Evolutionary conservation across 2,797 vertebrate genomes (phyloP), one percentile per base, ranked within the genome.

Genomic region (Cottoperca gobio): DNA sequence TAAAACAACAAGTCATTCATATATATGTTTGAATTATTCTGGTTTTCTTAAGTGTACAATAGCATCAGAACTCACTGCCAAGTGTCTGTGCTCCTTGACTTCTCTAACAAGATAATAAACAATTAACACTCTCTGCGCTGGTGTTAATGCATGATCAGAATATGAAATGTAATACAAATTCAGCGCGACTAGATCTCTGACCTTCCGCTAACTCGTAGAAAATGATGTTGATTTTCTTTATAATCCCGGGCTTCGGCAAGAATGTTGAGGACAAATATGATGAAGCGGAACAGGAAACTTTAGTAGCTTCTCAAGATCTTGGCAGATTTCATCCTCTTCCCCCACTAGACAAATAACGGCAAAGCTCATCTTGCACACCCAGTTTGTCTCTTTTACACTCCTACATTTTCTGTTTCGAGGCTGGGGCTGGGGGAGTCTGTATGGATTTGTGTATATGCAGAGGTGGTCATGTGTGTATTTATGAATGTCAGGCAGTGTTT

Each of bases 301-400:
- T 26, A 62, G 73, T 52, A 83, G 72, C 82, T 87, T 76, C 83
- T 62, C 65, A 58, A 84, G 70, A 76, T 80, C 79, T 65, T 84
- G 76, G 53, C 71, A 78, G 58, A 83, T 68, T 83, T 84, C 65
- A 76, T 75, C 62, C 70, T 78, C 64, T 7, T 55, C 55, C 76
- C 73, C 66, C 83, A 73, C 81, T 81, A 82, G 48, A 87, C 70
- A 69, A 83, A 83, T 82, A 76, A 83, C 62, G 54, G 69, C 68
- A 43, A 60, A 37, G 82, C 79, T 89, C 66, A 57, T 84, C 67
- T 71, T 70, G 49, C 81, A 81, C 69, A 86, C 69, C 49, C 65
- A 75, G 50, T 87, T 83, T 85, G 77, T 92, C 88, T 87, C 83
- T 83, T 87, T 83, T 79, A 84, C 76, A 73, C 63, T 75, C 31